Conservation (phyloP, 2,113 vertebrate species). For the Eulacestoma nigropectus region DNA sequence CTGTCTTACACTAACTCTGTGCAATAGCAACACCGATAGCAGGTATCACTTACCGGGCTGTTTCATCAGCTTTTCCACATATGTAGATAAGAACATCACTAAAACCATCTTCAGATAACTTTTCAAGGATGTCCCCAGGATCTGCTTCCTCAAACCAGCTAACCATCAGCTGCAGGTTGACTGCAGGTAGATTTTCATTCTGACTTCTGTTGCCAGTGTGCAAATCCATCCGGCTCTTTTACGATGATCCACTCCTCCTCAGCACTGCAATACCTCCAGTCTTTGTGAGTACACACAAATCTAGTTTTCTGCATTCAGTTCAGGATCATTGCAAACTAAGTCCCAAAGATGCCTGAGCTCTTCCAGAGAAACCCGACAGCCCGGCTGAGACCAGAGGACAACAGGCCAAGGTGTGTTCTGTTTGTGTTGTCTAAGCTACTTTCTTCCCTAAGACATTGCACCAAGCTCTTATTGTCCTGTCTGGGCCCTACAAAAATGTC, state of each 20-base stretch:
- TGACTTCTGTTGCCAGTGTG: not conserved
- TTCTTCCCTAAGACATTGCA: not conserved
- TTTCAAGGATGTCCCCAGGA: not conserved
- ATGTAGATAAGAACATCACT: not conserved
- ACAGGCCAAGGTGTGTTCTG: not conserved
- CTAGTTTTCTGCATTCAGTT: not conserved
- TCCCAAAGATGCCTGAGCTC: not conserved
- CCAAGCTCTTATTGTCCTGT: not conserved
- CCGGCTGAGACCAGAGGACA: not conserved
- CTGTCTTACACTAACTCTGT: not conserved
- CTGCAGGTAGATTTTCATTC: not conserved
- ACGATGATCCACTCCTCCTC: rapidly evolving
- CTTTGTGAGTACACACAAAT: not conserved
- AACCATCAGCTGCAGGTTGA: not conserved
- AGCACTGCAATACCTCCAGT: not conserved
- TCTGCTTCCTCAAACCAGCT: not conserved
- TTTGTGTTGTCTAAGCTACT: not conserved
- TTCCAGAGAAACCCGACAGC: not conserved
- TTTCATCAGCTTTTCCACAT: not conserved
- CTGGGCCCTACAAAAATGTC: not conserved
- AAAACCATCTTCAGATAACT: not conserved
- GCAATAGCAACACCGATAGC: not conserved
- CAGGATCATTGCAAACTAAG: not conserved
- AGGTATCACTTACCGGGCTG: not conserved
- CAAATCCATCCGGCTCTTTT: not conserved